These are phyloP conservation scores for Mesoclemmys tuberculata DNA, from an alignment of 2,113 vertebrate genomes.

Conservation along the genomic window DNA sequence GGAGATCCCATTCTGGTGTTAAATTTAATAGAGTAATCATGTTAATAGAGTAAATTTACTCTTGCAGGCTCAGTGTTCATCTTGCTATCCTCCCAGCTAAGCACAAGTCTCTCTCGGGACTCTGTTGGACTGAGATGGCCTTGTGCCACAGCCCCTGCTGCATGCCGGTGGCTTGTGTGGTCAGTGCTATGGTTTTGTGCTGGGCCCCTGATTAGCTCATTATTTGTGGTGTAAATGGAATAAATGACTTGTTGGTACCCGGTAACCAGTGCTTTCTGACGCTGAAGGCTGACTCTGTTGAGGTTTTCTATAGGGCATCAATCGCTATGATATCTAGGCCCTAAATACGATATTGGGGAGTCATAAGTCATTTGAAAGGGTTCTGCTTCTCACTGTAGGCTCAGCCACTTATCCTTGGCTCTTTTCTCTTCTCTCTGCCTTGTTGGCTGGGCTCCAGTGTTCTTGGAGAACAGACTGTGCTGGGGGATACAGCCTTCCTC, in stretches of 20 bases:
- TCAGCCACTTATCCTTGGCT: fast-evolving
- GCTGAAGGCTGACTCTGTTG: background rate
- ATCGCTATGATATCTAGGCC: background rate
- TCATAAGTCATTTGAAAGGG: background rate
- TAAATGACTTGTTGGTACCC: background rate
- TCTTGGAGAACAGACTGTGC: constrained; percentile 47
- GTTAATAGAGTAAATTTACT: no score
- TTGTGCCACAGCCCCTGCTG: background rate
- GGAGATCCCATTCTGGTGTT: background rate
- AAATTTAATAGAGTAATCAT: no score
- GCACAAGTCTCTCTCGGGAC: no score
- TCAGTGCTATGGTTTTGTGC: background rate
- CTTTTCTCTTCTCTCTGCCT: constrained; percentile 19
- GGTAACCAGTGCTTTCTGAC: background rate
- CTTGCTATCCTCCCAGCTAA: background rate
- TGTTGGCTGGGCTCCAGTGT: constrained; percentile 66
- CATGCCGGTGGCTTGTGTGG: background rate
- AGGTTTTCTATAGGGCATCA: background rate
- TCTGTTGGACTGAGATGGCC: background rate
- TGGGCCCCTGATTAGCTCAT: background rate
- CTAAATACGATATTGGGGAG: background rate
- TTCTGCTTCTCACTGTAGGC: background rate
- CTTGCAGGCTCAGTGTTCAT: no score
- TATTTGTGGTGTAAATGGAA: background rate
- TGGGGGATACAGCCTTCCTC: constrained; percentile 85